Evolutionary conservation across 1,140 invertebrate species (phyloP).

Genomic region (Ladona fulva): DNA sequence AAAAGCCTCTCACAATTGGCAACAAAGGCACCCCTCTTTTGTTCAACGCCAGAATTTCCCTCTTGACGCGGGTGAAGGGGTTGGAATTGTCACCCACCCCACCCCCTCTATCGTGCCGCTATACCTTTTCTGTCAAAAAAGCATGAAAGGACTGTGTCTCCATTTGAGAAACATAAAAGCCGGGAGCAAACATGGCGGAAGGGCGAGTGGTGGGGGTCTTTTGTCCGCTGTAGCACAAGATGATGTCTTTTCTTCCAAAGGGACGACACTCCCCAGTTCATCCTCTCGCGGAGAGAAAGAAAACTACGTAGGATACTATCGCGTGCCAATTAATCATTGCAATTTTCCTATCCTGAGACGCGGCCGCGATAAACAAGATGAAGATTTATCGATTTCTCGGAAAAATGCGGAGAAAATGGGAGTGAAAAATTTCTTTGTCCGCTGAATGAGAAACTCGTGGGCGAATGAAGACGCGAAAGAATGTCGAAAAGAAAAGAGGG

Average conservation of each 20-base stretch:
- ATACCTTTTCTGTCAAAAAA: slow-evolving; percentile 23
- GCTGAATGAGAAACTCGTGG: too few relatives aligned
- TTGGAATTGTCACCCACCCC: slow-evolving; percentile 22
- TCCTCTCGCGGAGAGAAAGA: too few relatives aligned
- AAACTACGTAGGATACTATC: too few relatives aligned
- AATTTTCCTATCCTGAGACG: too few relatives aligned
- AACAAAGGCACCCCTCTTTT: slow-evolving; percentile 21
- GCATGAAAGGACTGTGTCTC: slow-evolving; percentile 25
- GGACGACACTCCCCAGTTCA: neutral
- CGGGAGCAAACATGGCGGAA: slow-evolving; percentile 22
- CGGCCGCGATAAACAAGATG: too few relatives aligned
- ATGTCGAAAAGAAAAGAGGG: too few relatives aligned
- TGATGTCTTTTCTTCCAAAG: slow-evolving; percentile 6
- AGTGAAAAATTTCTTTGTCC: too few relatives aligned
- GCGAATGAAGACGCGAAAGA: too few relatives aligned
- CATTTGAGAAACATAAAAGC: slow-evolving; percentile 24
- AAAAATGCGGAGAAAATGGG: too few relatives aligned
- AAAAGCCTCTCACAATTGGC: slow-evolving; percentile 22
- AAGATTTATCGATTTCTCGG: too few relatives aligned
- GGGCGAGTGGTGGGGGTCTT: neutral
- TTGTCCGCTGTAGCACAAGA: neutral
- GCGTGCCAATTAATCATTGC: too few relatives aligned
- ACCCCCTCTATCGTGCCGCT: neutral
- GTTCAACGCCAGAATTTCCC: slow-evolving; percentile 4
- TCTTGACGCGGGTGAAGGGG: slow-evolving; percentile 16